phyloP scores from a whole-genome alignment of 2,797 vertebrate species.

The Ciconia nigra region DNA sequence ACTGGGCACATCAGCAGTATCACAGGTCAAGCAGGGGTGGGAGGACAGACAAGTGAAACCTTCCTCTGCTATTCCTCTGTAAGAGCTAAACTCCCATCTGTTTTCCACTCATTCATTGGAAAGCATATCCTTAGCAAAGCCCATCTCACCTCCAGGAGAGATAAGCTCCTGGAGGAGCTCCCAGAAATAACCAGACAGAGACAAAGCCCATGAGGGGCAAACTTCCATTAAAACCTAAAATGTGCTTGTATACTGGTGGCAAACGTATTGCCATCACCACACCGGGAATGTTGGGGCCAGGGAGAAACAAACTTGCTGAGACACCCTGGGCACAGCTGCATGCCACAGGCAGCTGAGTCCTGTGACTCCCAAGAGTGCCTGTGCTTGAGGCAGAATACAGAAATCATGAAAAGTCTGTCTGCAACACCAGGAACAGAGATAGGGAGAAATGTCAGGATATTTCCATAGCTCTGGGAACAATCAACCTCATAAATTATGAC shows the following conservation, averaged over 20 bases:
- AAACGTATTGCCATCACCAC: background rate
- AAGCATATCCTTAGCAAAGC: background rate
- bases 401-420: background rate
- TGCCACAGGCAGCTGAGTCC: background rate
- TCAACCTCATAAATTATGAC: background rate
- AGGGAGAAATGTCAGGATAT: background rate
- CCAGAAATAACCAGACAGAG: background rate
- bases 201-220: background rate
- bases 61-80: background rate
- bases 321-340: background rate
- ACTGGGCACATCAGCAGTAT: background rate
- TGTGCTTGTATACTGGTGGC: background rate
- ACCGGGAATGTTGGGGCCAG: background rate
- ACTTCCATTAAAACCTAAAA: background rate
- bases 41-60: background rate
- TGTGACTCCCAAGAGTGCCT: background rate
- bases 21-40: background rate
- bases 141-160: background rate
- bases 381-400: background rate
- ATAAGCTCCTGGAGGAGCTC: background rate
- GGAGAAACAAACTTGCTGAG: background rate
- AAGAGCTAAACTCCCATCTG: background rate
- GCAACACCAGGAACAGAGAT: background rate
- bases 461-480: background rate
- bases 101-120: background rate